These are phyloP conservation scores for Phocoena sinus DNA, from an alignment of 2,113 vertebrate genomes.

Conservation along the genomic window DNA sequence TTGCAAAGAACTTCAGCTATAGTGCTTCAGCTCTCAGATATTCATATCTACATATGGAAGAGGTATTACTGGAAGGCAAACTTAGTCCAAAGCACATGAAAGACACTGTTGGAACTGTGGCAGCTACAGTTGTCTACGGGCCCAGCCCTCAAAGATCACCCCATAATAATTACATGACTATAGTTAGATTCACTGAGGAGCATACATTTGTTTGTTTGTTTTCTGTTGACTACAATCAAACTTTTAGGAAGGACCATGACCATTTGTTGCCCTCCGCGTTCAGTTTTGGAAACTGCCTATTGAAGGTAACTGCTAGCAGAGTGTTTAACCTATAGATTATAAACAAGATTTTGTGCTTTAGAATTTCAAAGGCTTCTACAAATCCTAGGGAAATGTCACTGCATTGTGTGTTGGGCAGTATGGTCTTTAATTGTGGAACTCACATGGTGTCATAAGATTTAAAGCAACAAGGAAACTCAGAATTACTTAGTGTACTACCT, in stretches of 20 bases:
- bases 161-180: neutral
- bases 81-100: neutral
- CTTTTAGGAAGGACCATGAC: neutral
- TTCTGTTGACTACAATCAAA: neutral
- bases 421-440: neutral
- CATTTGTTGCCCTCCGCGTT: neutral
- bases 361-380: neutral
- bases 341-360: conserved; percentile 26
- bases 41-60: neutral
- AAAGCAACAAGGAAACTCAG: neutral
- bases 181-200: neutral
- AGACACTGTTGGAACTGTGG: neutral
- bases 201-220: neutral
- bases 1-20: neutral
- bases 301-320: neutral
- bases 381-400: neutral
- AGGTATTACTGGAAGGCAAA: neutral
- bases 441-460: neutral
- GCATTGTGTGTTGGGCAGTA: neutral
- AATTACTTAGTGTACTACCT: neutral
- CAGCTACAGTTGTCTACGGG: neutral
- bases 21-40: neutral
- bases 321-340: conserved; percentile 26
- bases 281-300: conserved; percentile 6
- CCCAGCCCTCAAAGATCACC: neutral